These are phyloP conservation scores for Dexiosoma caninum DNA, from an alignment of 2,888 invertebrate species.

Conservation along the genomic window DNA sequence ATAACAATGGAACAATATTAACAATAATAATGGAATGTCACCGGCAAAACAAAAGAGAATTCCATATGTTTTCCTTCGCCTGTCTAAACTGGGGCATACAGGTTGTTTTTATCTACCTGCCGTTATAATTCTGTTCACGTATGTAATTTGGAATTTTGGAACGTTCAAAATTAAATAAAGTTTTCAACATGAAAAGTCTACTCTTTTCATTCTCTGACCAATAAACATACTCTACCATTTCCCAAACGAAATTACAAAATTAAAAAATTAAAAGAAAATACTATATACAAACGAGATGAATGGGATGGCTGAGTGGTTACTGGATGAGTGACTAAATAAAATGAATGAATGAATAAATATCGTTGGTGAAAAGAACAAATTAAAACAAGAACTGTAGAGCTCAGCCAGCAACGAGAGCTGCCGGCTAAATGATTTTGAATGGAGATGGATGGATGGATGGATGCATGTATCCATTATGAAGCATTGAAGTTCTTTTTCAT, in stretches of 20 bases:
- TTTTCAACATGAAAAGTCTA: not conserved
- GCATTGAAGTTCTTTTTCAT: constrained; percentile 7
- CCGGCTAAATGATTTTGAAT: constrained; percentile 34
- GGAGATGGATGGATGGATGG: constrained; percentile 42
- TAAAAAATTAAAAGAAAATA: too few species aligned
- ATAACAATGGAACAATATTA: too few species aligned
- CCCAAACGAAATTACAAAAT: constrained; percentile 13
- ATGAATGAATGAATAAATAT: constrained; percentile 13
- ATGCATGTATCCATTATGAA: constrained; percentile 28
- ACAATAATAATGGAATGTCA: too few species aligned
- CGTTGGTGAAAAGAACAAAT: constrained; percentile 25
- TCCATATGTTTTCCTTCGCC: too few species aligned
- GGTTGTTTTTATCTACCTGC: too few species aligned
- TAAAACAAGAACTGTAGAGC: constrained; percentile 8
- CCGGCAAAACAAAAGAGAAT: too few species aligned
- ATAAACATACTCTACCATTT: not conserved
- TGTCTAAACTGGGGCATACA: too few species aligned
- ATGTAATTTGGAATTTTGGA: too few species aligned
- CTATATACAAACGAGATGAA: constrained; percentile 48
- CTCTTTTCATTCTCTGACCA: constrained; percentile 17
- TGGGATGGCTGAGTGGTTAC: constrained; percentile 58
- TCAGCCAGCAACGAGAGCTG: constrained; percentile 4
- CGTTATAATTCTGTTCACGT: too few species aligned
- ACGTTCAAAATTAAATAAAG: not conserved
- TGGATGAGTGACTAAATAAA: constrained; percentile 48